Percentiles rank a stretch among this genome's conserved stretches.
phyloP scores from a whole-genome alignment of 1,140 invertebrate genomes.

The Polypedilum vanderplanki region DNA sequence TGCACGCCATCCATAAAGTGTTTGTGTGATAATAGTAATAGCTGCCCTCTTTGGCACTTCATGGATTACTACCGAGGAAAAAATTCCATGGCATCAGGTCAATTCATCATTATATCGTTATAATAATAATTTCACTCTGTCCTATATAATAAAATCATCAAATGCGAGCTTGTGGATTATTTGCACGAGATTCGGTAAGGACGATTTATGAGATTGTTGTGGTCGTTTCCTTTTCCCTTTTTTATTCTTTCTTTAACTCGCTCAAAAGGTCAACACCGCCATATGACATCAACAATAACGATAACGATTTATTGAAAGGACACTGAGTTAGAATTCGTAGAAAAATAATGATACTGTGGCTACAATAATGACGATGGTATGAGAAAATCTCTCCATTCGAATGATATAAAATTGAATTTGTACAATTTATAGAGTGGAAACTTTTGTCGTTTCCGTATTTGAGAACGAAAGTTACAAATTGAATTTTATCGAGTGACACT shows the following conservation, averaged over 20 bases:
- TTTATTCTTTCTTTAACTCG: too few species aligned
- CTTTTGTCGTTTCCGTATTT: background rate
- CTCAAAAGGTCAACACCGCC: too few species aligned
- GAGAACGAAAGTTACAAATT: background rate
- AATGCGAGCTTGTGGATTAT: slow-evolving; percentile 23
- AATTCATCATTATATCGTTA: slow-evolving; percentile 24
- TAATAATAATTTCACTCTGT: background rate
- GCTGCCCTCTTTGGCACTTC: background rate
- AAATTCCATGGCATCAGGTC: background rate
- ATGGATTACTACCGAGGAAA: background rate
- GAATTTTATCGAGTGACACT: slow-evolving; percentile 13
- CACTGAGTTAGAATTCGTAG: too few species aligned
- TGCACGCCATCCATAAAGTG: background rate
- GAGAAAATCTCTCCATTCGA: background rate
- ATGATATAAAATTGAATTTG: background rate
- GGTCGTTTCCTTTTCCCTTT: too few species aligned
- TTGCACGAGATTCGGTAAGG: slow-evolving; percentile 3
- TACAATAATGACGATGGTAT: background rate
- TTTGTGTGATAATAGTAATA: slow-evolving; percentile 3
- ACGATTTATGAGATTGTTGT: slow-evolving; percentile 1
- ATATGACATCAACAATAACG: too few species aligned
- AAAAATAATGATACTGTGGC: too few species aligned
- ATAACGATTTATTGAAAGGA: too few species aligned
- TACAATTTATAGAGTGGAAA: slow-evolving; percentile 6
- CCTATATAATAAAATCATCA: slow-evolving; percentile 20